Evolutionary conservation across 2,797 vertebrate genomes (phyloP), one percentile per base, ranked within the genome.

Genomic region (Fratercula arctica): DNA sequence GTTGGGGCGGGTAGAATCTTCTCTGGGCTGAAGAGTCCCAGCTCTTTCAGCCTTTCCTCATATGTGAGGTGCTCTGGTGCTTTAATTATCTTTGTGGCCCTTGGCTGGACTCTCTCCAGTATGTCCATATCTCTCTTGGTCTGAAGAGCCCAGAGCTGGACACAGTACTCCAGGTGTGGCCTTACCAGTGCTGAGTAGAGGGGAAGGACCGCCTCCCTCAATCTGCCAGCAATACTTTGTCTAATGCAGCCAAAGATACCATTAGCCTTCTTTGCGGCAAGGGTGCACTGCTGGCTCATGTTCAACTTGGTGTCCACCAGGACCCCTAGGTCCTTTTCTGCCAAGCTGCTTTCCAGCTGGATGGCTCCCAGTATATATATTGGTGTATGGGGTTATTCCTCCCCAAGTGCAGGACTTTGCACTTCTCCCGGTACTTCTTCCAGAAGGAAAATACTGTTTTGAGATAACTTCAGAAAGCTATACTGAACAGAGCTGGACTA

Each of bases 261-360:
- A 1, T 7, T 61, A 46, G 21, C 20, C 10, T 1, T 11, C 28
- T 77, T 7, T 48, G 31, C 2, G 4, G 19, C 33, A 60, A 35
- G 14, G 72, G 6, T 13, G 3, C 1, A 0, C 66, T 67, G 45
- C 26, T 70, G 61, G 16, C 20, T 85, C 20, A 7, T 0, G 1
- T 29, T 76, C 37, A 37, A 1, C n/a, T 53, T 78, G 16, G 24
- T 70, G 51, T n/a, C 45, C 8, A 13, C 21, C n/a, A 41, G n/a
- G n/a, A 63, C 8, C 9, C 7, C 7, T 10, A 48, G 26, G 16
- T 79, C 45, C 5, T 77, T 66, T 48, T 41, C 14, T 79, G 74
- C 31, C n/a, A 59, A 70, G 51, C 29, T 88, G 18, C 56, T 83
- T 87, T 15, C 46, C 46, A 37, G 8, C 12, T 87, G 35, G 10